A percentile compares a stretch with the other conserved stretches of the same genome.
Conservation (phyloP, 2,888 invertebrate species). For the Sarcophaga rosellei region DNA sequence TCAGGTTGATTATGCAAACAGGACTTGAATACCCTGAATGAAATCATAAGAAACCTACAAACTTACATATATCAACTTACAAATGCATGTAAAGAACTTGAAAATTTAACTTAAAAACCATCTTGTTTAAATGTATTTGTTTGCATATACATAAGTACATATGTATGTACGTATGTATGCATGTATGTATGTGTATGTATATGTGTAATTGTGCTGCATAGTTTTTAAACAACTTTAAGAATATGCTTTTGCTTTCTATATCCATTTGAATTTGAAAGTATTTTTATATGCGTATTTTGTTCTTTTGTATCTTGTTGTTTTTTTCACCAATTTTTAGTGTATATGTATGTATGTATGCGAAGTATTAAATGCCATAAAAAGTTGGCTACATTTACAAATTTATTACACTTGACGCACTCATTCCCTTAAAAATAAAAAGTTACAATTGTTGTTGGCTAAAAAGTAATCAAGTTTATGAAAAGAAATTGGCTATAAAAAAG, state of each 20-base stretch:
- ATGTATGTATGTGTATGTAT: too few species aligned
- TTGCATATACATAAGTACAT: too few species aligned
- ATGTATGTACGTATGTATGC: too few species aligned
- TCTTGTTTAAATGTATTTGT: conserved; percentile 39
- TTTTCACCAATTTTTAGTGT: background rate
- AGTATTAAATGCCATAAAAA: conserved; percentile 49
- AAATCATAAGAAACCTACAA: background rate
- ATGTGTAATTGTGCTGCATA: too few species aligned
- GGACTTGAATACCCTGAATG: background rate
- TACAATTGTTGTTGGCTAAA: too few species aligned
- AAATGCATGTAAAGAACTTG: background rate
- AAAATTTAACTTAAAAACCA: conserved; percentile 37
- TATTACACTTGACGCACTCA: conserved; percentile 52
- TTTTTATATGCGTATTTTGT: background rate
- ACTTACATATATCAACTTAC: background rate
- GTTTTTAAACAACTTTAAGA: conserved; percentile 47
- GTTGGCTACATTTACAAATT: conserved; percentile 51
- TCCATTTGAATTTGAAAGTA: background rate
- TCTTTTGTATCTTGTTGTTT: too few species aligned
- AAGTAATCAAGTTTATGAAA: too few species aligned
- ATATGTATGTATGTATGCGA: background rate
- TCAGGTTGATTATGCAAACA: background rate
- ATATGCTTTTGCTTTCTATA: conserved; percentile 12
- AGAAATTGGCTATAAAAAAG: too few species aligned
- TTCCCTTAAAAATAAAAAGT: background rate